Evolutionary conservation across 23 tunicate genomes (phyloP), one percentile per base, ranked within the genome.

Genomic region (Trididemnum nubilum): DNA sequence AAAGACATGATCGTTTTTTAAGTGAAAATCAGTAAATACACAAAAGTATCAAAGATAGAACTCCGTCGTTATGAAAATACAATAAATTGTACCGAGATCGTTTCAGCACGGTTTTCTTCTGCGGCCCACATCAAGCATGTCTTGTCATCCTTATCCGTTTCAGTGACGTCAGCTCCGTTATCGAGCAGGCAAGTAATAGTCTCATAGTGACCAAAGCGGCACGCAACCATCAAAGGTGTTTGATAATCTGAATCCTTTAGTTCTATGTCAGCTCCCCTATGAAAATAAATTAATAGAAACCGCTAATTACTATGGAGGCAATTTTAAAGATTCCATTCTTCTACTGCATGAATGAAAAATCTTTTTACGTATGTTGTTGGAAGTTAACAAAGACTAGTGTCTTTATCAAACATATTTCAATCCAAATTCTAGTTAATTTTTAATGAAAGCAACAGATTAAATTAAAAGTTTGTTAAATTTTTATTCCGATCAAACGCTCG

Each of bases 51-150:
- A 15, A 15, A 44, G 15, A 44, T 7, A 44, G 15, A 44, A 61
- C 67, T 61, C 26, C 3, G n/a, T 15, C 26, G 67, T 15, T 61
- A 61, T 61, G 67, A 61, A n/a, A 23, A 61, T 21, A 3, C 18
- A 24, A 22, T 12, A 61, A 61, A 61, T 22, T 61, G 52, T 25
- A 93, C 98, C 64, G 33, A 57, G 58, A 87, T 59, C 3, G 98
- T 89, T 25, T 93, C 98, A 24, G 89, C 80, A 51, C 89, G 38
- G 72, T 93, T 81, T 83, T 95, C 99, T 31, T 89, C 92, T 2
- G 99, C 99, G 0, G 96, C 96, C 92, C 91, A 89, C 83, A 95
- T 89, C 36, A 90, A 57, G 39, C 96, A 86, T 15, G 95, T 95
- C 64, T 84, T 78, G 73, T 95, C 99, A 57, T 95, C 95, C 72